Evolutionary conservation across 2,888 invertebrate genomes (phyloP).

Genomic region (Apeira syringaria): DNA sequence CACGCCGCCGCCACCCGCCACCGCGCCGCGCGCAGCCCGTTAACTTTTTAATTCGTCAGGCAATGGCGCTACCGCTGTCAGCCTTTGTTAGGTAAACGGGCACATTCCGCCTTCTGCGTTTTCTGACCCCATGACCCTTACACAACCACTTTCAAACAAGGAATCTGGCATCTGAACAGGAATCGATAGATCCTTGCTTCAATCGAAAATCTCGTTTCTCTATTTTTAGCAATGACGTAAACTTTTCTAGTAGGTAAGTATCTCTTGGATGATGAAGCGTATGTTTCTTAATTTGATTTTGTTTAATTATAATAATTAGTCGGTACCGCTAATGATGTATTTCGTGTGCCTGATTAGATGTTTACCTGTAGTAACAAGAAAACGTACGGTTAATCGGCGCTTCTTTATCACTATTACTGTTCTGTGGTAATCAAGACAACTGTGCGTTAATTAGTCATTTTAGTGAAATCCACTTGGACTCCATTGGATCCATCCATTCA

Average conservation of each 20-base stretch:
- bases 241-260: slow-evolving; percentile 23
- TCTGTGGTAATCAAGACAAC: slow-evolving; percentile 19
- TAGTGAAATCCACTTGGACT: slow-evolving; percentile 11
- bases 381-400: slow-evolving; percentile 15
- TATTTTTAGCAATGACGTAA: slow-evolving; percentile 30
- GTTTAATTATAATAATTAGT: slow-evolving; percentile 22
- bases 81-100: slow-evolving; percentile 59
- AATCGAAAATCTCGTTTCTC: slow-evolving; percentile 25
- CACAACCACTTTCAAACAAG: slow-evolving; percentile 27
- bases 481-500: slow-evolving; percentile 10
- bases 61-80: slow-evolving; percentile 54
- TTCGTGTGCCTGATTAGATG: slow-evolving; percentile 2
- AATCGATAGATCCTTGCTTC: slow-evolving; percentile 16
- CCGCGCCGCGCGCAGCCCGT: slow-evolving; percentile 65
- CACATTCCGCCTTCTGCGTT: slow-evolving; percentile 35
- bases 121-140: slow-evolving; percentile 31
- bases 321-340: slow-evolving; percentile 2
- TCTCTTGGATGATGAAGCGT: slow-evolving; percentile 16
- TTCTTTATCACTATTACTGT: slow-evolving; percentile 13
- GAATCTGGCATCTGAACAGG: slow-evolving; percentile 19
- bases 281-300: slow-evolving; percentile 25
- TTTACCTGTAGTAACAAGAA: slow-evolving; percentile 8
- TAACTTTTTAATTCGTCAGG: slow-evolving; percentile 78
- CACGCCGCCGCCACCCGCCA: slow-evolving; percentile 48
- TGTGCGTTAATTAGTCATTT: slow-evolving; percentile 20